These are phyloP conservation scores for Polypedilum pembai DNA, from an alignment of 1,140 invertebrate species.

Conservation along the genomic window DNA sequence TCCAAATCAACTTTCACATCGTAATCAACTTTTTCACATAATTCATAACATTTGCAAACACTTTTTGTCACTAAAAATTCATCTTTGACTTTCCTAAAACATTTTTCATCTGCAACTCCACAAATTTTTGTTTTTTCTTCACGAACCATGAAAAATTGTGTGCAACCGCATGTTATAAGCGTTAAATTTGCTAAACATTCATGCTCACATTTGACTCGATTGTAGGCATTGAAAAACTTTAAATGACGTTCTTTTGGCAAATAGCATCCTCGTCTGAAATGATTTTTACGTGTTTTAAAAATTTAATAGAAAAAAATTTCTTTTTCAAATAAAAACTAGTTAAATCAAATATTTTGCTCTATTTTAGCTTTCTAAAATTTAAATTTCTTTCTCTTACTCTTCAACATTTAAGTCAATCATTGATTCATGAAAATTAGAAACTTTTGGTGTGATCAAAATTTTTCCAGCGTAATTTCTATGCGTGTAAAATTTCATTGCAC, in stretches of 20 bases:
- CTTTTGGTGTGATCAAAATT: background rate
- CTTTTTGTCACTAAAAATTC: background rate
- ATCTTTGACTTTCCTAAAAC: background rate
- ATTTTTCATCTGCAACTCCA: background rate
- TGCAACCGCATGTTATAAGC: background rate
- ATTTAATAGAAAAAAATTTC: too few relatives aligned
- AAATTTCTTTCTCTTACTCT: too few relatives aligned
- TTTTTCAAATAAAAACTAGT: too few relatives aligned
- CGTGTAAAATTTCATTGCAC: background rate
- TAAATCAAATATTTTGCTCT: too few relatives aligned
- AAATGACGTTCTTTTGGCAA: background rate
- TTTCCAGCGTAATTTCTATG: background rate
- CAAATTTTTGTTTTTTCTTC: background rate
- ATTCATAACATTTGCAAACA: background rate
- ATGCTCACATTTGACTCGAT: background rate
- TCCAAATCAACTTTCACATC: background rate
- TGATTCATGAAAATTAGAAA: background rate
- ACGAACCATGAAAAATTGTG: background rate
- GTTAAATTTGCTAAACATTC: background rate
- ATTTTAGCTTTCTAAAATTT: too few relatives aligned
- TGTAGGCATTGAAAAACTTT: background rate
- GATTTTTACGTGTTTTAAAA: too few relatives aligned
- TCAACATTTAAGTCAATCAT: background rate
- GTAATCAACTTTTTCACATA: background rate
- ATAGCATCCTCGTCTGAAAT: background rate